Evolutionary conservation across 2,113 vertebrate species (phyloP).

Genomic region (Pelodiscus sinensis): DNA sequence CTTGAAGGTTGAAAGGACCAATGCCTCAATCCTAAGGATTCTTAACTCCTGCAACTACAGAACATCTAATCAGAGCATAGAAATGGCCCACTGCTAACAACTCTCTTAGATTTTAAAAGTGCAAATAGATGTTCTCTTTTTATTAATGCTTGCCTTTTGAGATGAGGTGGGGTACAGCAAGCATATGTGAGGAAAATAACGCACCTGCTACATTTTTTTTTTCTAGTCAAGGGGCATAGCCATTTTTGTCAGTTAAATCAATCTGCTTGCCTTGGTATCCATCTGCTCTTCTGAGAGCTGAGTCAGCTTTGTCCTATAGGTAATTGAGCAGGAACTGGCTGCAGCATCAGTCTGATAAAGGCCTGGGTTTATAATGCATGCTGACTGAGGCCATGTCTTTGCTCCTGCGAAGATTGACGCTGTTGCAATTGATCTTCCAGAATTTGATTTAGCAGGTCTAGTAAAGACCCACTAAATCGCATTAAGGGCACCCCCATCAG

Average conservation of each 20-base stretch:
- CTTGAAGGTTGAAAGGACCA: neutral
- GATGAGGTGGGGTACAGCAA: neutral
- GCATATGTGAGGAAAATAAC: neutral
- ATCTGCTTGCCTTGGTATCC: neutral
- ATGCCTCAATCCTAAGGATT: neutral
- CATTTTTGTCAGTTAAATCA: neutral
- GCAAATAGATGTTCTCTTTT: neutral
- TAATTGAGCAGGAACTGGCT: neutral
- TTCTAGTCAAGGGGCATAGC: neutral
- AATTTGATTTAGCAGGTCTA: too few relatives aligned
- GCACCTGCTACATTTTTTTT: neutral
- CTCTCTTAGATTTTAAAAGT: neutral
- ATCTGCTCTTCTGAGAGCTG: neutral
- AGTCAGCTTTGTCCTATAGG: neutral
- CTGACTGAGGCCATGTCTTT: too few relatives aligned
- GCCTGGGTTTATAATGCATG: neutral
- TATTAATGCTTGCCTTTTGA: neutral
- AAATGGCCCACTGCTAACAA: neutral
- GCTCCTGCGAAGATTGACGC: too few relatives aligned
- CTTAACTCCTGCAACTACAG: neutral
- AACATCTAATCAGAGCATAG: neutral
- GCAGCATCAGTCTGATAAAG: neutral
- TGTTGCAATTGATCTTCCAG: too few relatives aligned
- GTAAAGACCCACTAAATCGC: too few relatives aligned
- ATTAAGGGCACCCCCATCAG: too few relatives aligned